Percentiles rank a stretch among this genome's conserved stretches.
Evolutionary conservation across 2,113 vertebrate species (phyloP).

Genomic region (Hydropotes inermis): DNA sequence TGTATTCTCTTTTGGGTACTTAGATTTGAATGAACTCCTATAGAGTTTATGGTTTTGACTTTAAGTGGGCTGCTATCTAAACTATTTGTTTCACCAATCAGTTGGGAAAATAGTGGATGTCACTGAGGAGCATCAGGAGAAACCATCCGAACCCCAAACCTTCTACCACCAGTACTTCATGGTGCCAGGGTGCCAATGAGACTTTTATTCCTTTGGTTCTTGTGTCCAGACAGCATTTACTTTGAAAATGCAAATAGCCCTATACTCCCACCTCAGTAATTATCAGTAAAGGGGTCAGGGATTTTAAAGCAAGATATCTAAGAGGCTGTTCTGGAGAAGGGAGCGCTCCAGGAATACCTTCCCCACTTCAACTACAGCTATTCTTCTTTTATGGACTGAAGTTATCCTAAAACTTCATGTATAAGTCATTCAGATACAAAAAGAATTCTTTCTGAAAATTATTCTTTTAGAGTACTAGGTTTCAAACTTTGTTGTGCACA

Average conservation of each 20-base stretch:
- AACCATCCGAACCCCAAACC: not conserved
- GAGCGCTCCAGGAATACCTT: not conserved
- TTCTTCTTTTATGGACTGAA: not conserved
- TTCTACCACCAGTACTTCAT: not conserved
- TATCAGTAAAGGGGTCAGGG: not conserved
- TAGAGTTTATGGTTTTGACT: conserved; percentile 35
- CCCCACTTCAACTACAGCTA: not conserved
- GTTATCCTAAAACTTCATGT: conserved; percentile 12
- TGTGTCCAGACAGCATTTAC: conserved; percentile 4
- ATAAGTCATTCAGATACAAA: conserved; percentile 24
- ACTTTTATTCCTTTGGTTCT: not conserved
- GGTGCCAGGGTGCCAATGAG: not conserved
- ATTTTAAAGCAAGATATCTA: conserved; percentile 8
- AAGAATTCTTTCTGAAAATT: not conserved
- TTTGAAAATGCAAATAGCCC: conserved; percentile 17
- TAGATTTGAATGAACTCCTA: conserved; percentile 24
- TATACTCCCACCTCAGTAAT: not conserved
- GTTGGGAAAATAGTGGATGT: conserved; percentile 2
- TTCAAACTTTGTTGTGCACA: not conserved
- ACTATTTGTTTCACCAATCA: conserved; percentile 2
- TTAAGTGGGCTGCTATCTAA: conserved; percentile 23
- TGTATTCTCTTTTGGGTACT: not conserved
- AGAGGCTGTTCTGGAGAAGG: not conserved
- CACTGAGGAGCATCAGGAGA: not conserved
- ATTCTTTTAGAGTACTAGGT: conserved; percentile 19